phyloP scores from a whole-genome alignment of 1,140 invertebrate genomes.

The Aricia agestis region DNA sequence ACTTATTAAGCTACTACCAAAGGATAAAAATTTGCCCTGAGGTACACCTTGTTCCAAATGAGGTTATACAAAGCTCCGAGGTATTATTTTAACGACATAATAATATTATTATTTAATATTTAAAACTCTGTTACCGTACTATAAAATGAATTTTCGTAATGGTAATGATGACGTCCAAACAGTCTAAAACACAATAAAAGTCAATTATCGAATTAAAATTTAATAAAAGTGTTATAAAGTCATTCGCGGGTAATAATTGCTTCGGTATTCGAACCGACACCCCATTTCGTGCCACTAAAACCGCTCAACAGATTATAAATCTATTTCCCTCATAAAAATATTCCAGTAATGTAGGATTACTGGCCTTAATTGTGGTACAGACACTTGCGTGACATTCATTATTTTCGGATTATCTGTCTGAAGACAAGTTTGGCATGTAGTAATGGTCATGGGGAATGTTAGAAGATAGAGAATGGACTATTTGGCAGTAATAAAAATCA shows the following conservation, averaged over 20 bases:
- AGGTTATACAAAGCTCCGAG: no score
- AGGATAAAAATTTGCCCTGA: no score
- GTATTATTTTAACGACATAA: no score
- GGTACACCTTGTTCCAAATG: no score
- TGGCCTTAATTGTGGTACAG: constrained; percentile 20
- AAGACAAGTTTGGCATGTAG: background rate
- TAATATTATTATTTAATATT: no score
- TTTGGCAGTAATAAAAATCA: background rate
- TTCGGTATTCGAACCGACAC: constrained; percentile 18
- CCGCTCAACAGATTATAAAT: constrained; percentile 53
- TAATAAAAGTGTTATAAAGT: constrained; percentile 13
- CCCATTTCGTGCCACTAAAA: constrained; percentile 45
- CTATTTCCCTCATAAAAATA: constrained; percentile 52
- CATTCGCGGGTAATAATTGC: constrained; percentile 11
- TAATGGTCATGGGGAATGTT: background rate
- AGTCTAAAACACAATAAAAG: constrained; percentile 7
- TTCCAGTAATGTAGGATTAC: constrained; percentile 50
- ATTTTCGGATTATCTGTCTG: background rate
- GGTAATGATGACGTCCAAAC: background rate
- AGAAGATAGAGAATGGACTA: background rate
- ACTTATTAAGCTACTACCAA: no score
- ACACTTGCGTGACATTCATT: background rate
- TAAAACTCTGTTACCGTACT: background rate
- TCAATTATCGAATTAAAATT: constrained; percentile 11
- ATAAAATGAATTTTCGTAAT: background rate